These are phyloP conservation scores for Rhabdornis inornatus DNA, from an alignment of 2,113 vertebrate species.

Conservation along the genomic window DNA sequence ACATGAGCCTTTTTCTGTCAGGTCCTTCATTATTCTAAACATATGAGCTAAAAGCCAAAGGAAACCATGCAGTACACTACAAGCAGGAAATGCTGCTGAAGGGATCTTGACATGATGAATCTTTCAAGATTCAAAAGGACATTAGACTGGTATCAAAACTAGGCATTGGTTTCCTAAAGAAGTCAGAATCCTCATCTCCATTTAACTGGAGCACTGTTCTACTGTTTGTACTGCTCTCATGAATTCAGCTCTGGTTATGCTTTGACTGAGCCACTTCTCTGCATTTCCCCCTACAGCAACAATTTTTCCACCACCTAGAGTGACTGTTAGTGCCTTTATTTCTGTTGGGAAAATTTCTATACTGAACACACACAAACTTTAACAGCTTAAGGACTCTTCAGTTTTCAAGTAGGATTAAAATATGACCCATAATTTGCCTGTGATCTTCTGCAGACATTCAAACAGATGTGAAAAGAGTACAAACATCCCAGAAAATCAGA, in stretches of 20 bases:
- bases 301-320: neutral
- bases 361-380: neutral
- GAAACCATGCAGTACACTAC: neutral
- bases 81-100: neutral
- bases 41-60: neutral
- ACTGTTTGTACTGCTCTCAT: neutral
- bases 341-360: neutral
- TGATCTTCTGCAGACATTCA: neutral
- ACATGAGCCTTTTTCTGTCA: neutral
- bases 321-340: neutral
- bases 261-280: neutral
- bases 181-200: neutral
- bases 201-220: neutral
- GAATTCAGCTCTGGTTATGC: neutral
- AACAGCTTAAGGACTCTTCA: neutral
- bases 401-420: neutral
- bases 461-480: neutral
- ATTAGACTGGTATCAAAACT: neutral
- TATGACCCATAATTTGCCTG: rapidly evolving
- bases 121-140: neutral
- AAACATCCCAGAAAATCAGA: neutral
- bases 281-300: neutral
- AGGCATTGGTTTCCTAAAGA: neutral
- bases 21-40: neutral
- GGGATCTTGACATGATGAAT: neutral